These are phyloP conservation scores for Apodemia duryi DNA, from an alignment of 2,888 invertebrate genomes.

Conservation along the genomic window DNA sequence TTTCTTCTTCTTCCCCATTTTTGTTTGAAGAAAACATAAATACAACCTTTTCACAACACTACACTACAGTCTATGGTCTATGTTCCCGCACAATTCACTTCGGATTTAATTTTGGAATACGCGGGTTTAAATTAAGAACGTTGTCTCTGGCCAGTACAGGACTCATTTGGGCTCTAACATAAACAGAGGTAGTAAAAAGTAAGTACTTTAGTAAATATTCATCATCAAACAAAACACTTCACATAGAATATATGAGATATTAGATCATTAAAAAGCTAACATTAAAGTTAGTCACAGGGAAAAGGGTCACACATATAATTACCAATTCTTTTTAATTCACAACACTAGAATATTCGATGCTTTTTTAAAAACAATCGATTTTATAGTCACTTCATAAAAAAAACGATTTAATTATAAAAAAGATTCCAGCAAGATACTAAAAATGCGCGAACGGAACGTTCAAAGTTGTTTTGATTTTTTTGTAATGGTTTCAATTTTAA, in stretches of 20 bases:
- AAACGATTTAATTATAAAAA: too few species aligned
- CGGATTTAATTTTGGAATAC: constrained; percentile 40
- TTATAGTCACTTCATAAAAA: background rate
- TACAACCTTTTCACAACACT: constrained; percentile 38
- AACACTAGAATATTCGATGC: background rate
- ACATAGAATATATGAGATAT: background rate
- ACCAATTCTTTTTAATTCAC: background rate
- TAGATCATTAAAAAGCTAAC: background rate
- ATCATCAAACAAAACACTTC: background rate
- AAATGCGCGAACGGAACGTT: background rate
- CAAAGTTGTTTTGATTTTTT: background rate
- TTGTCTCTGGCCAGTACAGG: constrained; percentile 56
- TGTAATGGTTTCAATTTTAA: background rate
- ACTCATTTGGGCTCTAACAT: constrained; percentile 54
- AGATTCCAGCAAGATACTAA: too few species aligned
- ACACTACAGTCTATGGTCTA: constrained; percentile 42
- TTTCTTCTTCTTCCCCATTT: constrained; percentile 75
- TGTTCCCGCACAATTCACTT: constrained; percentile 35
- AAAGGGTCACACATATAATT: constrained; percentile 7
- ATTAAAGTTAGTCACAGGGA: constrained; percentile 5
- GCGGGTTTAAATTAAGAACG: constrained; percentile 40
- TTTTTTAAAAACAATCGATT: background rate
- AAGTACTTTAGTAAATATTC: background rate
- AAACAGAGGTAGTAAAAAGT: constrained; percentile 31
- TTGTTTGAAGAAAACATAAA: constrained; percentile 43